Evolutionary conservation across 2,797 vertebrate species (phyloP).

Genomic region (Cyprinodon diabolis): DNA sequence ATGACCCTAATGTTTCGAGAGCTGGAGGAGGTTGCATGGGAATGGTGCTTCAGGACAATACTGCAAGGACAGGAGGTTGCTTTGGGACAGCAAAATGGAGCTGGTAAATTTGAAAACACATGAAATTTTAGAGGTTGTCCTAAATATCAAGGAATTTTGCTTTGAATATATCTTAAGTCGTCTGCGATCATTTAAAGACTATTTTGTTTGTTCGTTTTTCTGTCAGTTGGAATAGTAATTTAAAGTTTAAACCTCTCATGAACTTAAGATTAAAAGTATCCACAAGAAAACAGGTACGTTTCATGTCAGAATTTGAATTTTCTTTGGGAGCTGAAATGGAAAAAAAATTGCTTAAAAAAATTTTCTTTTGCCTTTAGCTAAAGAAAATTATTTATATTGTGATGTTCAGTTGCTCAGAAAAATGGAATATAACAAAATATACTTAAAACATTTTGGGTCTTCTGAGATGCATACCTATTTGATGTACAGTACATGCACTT

Average conservation of each 20-base stretch:
- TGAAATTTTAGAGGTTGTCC: neutral
- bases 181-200: neutral
- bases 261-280: too few relatives aligned
- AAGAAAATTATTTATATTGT: too few relatives aligned
- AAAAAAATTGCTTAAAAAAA: too few relatives aligned
- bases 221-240: neutral
- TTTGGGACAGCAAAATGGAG: slow-evolving; percentile 21
- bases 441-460: neutral
- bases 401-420: neutral
- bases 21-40: slow-evolving; percentile 47
- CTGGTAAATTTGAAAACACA: slow-evolving; percentile 8
- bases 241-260: too few relatives aligned
- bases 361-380: too few relatives aligned
- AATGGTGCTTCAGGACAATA: slow-evolving; percentile 31
- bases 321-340: too few relatives aligned
- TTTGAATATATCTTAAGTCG: neutral
- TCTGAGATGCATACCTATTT: neutral
- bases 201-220: neutral
- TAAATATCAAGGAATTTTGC: neutral
- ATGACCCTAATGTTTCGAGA: slow-evolving; percentile 58
- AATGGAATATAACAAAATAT: neutral
- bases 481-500: neutral
- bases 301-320: too few relatives aligned
- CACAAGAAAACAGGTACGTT: too few relatives aligned
- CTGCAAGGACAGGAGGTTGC: slow-evolving; percentile 18